Conservation (phyloP, 2,113 vertebrate species). For the Piprites chloris region DNA sequence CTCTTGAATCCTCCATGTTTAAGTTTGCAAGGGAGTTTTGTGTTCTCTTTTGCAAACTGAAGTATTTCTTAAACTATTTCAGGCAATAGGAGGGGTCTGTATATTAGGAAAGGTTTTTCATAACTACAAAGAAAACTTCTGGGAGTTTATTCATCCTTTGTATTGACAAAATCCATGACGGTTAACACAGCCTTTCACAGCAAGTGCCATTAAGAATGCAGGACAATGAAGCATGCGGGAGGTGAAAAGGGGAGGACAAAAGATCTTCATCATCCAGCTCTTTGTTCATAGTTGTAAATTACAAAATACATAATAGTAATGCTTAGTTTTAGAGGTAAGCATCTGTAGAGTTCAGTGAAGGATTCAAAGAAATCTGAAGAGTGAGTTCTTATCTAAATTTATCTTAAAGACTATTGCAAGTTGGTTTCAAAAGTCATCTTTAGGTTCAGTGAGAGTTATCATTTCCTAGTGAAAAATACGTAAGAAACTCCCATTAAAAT, state of each 20-base stretch:
- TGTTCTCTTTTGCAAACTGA: not conserved
- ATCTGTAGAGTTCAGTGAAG: not conserved
- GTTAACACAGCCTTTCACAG: not conserved
- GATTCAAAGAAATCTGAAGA: not conserved
- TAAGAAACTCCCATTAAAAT: not conserved
- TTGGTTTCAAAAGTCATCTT: not conserved
- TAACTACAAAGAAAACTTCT: not conserved
- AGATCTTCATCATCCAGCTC: not conserved
- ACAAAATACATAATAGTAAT: not conserved
- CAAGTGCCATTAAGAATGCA: not conserved
- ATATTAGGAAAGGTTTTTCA: not conserved
- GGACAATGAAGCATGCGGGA: not conserved
- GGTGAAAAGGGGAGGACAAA: not conserved
- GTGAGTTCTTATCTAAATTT: not conserved
- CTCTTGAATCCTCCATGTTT: not conserved
- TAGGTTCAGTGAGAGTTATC: not conserved
- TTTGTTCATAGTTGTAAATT: not conserved
- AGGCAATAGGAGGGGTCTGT: not conserved
- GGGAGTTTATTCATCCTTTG: not conserved
- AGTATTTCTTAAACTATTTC: not conserved
- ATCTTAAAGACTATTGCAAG: not conserved
- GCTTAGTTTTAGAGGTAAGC: not conserved
- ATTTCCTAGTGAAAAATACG: constrained; percentile 2
- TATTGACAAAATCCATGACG: not conserved
- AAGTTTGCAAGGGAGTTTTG: not conserved